Evolutionary conservation across 2,888 invertebrate genomes (phyloP), one percentile per base, ranked within the genome.

Genomic region (Hesperia comma): DNA sequence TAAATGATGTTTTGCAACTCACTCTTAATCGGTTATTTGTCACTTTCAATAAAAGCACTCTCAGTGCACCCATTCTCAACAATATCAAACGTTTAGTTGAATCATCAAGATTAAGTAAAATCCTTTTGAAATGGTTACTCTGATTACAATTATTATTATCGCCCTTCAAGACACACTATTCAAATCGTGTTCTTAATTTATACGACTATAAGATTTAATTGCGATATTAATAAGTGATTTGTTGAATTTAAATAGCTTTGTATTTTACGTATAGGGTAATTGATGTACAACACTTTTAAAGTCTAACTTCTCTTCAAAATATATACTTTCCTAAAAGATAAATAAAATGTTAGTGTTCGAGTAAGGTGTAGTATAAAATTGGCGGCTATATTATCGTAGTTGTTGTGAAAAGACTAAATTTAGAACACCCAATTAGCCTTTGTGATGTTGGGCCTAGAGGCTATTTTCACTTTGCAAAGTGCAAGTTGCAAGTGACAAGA

Each of bases 241-340:
- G 56, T 56, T 56, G 63, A 63, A 56, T 63, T 63, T 56, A 63
- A 37, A 21, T 56, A 63, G 63, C 63, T 63, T 63, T 21, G 56
- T 49, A 56, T 55, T 19, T 41, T 62, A 54, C 40, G 26, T 54
- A 62, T 62, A 62, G 62, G 41, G 40, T 62, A 55, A 55, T 63
- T 56, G 56, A 46, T 56, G 49, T 56, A 49, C 49, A 55, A 56
- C 49, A 56, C 63, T 17, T 49, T 63, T 56, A 49, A 61, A 61
- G 54, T 62, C 62, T 7, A 56, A 46, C 46, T 56, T 56, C 56
- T 63, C 63, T 63, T 56, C 49, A 46, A 63, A 43, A 46, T 63
- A 32, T 46, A 33, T 63, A n/a, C 53, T 41, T 46, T 26, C 21
- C 53, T 53, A 53, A 53, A 26, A 53, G 17, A 49, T 46, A 46